These are phyloP conservation scores for chimpanzee (Pan troglodytes) DNA, from an alignment of 2,113 vertebrate species.

Conservation along the genomic window NHGRI_mPanTro3-v2.1_pri NC_072413.2:76127001-76127500, in stretches of 20 bases:
- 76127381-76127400: not conserved
- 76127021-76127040: not conserved
- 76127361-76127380: not conserved
- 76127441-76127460: not conserved
- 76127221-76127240: too few relatives aligned
- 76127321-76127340: not conserved
- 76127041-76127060: not conserved
- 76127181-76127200: too few relatives aligned
- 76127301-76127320: not conserved
- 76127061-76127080: not conserved
- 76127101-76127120: not conserved
- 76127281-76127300: not conserved
- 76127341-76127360: not conserved
- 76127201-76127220: too few relatives aligned
- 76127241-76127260: not conserved
- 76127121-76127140: not conserved
- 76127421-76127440: not conserved
- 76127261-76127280: not conserved
- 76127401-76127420: not conserved
- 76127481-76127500: not conserved
- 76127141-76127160: not conserved
- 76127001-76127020: slow-evolving; percentile 44
- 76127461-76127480: not conserved
- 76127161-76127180: too few relatives aligned
- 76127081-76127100: not conserved